Conservation (phyloP, 2,113 vertebrate genomes). For the Leptodactylus fuscus region DNA sequence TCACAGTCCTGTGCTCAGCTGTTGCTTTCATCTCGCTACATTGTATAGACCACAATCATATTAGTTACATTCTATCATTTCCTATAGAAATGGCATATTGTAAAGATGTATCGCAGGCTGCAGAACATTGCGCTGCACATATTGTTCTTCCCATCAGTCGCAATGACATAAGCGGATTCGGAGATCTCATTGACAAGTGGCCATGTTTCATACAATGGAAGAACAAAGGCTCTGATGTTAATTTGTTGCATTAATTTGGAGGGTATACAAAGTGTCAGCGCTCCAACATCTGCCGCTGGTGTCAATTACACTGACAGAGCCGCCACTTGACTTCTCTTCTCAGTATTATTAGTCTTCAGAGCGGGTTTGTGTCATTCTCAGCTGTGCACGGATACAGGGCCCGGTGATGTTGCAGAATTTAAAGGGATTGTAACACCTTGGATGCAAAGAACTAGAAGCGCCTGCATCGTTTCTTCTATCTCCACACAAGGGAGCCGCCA, state of each 20-base stretch:
- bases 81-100: background rate
- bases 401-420: background rate
- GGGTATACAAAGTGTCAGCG: constrained; percentile 42
- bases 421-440: background rate
- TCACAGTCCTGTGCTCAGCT: too few relatives aligned
- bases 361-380: background rate
- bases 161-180: constrained; percentile 26
- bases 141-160: background rate
- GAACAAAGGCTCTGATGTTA: constrained; percentile 53
- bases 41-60: background rate
- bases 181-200: constrained; percentile 39
- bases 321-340: constrained; percentile 12
- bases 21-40: background rate
- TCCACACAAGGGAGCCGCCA: too few relatives aligned
- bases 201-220: constrained; percentile 40
- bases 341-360: background rate
- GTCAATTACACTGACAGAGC: constrained; percentile 48
- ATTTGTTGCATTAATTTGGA: constrained; percentile 50
- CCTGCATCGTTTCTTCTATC: too few relatives aligned
- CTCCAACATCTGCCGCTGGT: constrained; percentile 43
- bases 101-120: background rate
- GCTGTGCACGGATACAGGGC: background rate
- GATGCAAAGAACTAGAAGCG: background rate
- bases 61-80: background rate
- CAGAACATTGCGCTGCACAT: background rate